Conservation (phyloP, 2,888 invertebrate genomes). For the Nowickia ferox region DNA sequence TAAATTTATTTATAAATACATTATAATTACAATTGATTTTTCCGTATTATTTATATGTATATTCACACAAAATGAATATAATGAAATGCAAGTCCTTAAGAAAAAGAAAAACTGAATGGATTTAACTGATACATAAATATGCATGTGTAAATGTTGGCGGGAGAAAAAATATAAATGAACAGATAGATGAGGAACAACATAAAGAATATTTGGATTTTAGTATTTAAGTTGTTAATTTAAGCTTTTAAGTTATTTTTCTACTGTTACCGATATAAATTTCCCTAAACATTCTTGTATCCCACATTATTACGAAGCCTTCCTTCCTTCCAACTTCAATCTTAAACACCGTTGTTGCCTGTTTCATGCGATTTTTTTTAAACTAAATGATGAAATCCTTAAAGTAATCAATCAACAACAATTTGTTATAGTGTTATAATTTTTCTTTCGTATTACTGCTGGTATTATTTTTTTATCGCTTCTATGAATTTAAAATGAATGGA, state of each 20-base stretch:
- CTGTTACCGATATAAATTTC: not conserved
- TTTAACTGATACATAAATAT: not conserved
- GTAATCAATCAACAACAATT: not conserved
- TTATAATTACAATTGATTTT: conserved; percentile 28
- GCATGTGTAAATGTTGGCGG: not conserved
- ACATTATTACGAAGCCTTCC: conserved; percentile 3
- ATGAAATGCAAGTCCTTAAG: conserved; percentile 17
- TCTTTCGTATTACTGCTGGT: conserved; percentile 24
- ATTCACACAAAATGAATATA: conserved; percentile 5
- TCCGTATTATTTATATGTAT: conserved; percentile 22
- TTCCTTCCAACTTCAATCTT: not conserved
- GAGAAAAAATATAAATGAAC: conserved; percentile 6
- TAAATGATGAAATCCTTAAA: not conserved
- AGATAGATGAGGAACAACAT: not conserved
- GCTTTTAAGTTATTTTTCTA: not conserved
- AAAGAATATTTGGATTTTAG: conserved; percentile 6
- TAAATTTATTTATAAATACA: conserved; percentile 32
- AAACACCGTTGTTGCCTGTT: conserved; percentile 14
- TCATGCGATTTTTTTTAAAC: not conserved
- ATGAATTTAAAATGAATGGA: conserved; percentile 6
- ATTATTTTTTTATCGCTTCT: conserved; percentile 26
- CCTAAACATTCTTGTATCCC: not conserved
- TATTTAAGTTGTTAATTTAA: conserved; percentile 25
- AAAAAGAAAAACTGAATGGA: conserved; percentile 10
- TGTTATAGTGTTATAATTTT: conserved; percentile 21